Conservation (phyloP, 1,140 invertebrate genomes). For the Panagrolaimus sp. region DNA sequence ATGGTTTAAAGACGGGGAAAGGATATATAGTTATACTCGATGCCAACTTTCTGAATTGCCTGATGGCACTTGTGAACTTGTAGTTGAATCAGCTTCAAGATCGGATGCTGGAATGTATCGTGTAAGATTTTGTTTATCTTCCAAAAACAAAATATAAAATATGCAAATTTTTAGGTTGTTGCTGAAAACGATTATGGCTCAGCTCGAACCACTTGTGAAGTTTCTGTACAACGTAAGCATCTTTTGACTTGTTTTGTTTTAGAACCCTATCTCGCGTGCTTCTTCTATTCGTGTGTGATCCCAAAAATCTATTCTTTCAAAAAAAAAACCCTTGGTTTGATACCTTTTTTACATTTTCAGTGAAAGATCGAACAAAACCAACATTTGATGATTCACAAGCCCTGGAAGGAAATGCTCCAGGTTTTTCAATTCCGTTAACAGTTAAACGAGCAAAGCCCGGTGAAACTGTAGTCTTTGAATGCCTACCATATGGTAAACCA, state of each 20-base stretch:
- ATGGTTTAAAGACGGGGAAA: slow-evolving; percentile 57
- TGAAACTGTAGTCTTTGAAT: slow-evolving; percentile 58
- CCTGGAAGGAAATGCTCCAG: slow-evolving; percentile 50
- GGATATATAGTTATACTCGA: slow-evolving; percentile 52
- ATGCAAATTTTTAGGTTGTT: slow-evolving; percentile 60
- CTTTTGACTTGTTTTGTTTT: background rate
- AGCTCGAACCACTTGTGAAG: slow-evolving; percentile 53
- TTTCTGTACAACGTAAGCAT: slow-evolving; percentile 35
- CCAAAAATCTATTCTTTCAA: slow-evolving; percentile 6
- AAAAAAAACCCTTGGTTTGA: background rate
- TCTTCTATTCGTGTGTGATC: background rate
- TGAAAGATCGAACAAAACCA: slow-evolving; percentile 40
- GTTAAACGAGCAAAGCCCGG: slow-evolving; percentile 47
- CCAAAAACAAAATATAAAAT: no score
- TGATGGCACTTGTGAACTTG: slow-evolving; percentile 71
- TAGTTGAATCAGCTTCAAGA: slow-evolving; percentile 70
- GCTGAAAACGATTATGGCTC: slow-evolving; percentile 55
- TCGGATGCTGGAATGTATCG: slow-evolving; percentile 71
- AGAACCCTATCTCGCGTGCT: background rate
- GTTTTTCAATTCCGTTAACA: slow-evolving; percentile 56
- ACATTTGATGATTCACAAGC: slow-evolving; percentile 43
- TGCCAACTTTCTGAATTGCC: slow-evolving; percentile 62
- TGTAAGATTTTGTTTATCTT: slow-evolving; percentile 58
- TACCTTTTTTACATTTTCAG: slow-evolving; percentile 24
- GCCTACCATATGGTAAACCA: slow-evolving; percentile 57